Conservation (phyloP, 1,140 invertebrate species). For the Drosophila subobscura region DNA sequence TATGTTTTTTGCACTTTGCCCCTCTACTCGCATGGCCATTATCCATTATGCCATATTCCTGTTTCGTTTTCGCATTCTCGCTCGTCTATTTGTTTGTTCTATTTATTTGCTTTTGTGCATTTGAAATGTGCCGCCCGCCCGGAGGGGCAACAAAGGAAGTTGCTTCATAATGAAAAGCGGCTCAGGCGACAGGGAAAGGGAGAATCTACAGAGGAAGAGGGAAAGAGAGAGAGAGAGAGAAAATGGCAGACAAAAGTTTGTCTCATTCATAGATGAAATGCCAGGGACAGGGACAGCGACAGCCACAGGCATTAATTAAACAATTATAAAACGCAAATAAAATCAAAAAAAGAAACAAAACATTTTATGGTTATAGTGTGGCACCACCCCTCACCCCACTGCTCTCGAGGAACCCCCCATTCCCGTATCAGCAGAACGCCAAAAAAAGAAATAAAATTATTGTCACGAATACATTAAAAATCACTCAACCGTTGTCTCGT, state of each 20-base stretch:
- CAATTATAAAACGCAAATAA: constrained; percentile 80
- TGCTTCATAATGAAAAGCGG: constrained; percentile 34
- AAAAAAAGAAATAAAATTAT: constrained; percentile 48
- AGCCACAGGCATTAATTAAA: constrained; percentile 56
- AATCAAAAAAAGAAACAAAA: constrained; percentile 58
- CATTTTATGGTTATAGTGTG: constrained; percentile 60
- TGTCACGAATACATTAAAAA: constrained; percentile 80
- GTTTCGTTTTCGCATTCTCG: constrained; percentile 2
- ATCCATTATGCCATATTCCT: constrained; percentile 6
- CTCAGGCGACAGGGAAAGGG: no score
- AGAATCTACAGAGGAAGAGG: background rate
- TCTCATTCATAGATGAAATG: constrained; percentile 54
- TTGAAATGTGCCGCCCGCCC: constrained; percentile 48
- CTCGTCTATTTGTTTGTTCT: no score
- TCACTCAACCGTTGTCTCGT: constrained; percentile 77
- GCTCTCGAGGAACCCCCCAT: background rate
- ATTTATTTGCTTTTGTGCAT: constrained; percentile 28
- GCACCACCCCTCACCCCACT: constrained; percentile 3
- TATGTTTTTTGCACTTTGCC: constrained; percentile 29
- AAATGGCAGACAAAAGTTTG: constrained; percentile 53
- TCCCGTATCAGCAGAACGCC: constrained; percentile 46
- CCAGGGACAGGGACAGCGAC: constrained; percentile 6
- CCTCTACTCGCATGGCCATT: background rate
- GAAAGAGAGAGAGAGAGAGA: background rate
- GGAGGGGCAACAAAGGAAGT: constrained; percentile 39